Evolutionary conservation across 2,888 invertebrate genomes (phyloP).

Genomic region (Eristalis intricaria): DNA sequence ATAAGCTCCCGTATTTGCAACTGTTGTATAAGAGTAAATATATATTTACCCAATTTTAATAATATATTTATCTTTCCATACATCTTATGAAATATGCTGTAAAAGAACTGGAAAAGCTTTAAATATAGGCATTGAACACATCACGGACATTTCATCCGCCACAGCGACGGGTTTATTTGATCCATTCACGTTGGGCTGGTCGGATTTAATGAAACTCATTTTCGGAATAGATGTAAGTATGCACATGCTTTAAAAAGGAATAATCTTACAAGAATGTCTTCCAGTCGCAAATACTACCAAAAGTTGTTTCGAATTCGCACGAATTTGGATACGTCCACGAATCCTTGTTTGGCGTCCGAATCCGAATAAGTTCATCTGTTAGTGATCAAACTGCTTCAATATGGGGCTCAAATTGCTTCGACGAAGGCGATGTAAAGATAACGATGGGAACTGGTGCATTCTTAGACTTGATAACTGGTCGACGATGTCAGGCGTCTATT

Average conservation of each 20-base stretch:
- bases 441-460: constrained; percentile 97
- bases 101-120: constrained; percentile 76
- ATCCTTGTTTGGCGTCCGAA: constrained; percentile 86
- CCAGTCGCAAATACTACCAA: constrained; percentile 89
- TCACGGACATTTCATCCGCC: constrained; percentile 95
- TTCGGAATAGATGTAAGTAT: constrained; percentile 84
- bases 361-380: constrained; percentile 85
- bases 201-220: constrained; percentile 85
- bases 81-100: background rate
- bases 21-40: no score
- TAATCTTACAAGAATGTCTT: background rate
- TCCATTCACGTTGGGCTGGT: constrained; percentile 95
- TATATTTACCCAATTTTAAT: no score
- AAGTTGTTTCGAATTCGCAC: constrained; percentile 89
- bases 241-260: background rate
- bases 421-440: constrained; percentile 90
- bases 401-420: constrained; percentile 92
- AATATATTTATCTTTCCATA: background rate
- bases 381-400: constrained; percentile 92
- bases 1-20: no score
- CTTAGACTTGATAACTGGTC: constrained; percentile 91
- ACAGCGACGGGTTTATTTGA: constrained; percentile 96
- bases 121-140: constrained; percentile 82
- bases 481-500: constrained; percentile 89
- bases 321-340: constrained; percentile 87